Percentiles rank a stretch among this genome's conserved stretches.
Conservation (phyloP, 2,797 vertebrate species). For the Orientallactaga sibirica region DNA sequence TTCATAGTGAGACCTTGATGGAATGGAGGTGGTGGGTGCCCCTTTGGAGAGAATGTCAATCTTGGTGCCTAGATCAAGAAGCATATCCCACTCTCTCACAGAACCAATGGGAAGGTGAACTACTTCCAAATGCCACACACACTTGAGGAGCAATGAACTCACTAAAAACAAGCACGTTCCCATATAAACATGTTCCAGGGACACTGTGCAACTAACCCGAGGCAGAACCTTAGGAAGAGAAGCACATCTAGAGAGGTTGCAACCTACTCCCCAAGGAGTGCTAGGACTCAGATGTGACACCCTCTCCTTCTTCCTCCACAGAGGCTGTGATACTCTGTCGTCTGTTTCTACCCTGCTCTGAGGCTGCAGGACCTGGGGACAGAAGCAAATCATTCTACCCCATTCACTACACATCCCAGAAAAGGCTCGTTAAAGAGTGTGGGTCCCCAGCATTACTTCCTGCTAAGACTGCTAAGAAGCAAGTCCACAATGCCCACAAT, state of each 20-base stretch:
- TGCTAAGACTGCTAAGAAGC: background rate
- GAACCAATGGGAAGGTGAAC: background rate
- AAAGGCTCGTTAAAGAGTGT: background rate
- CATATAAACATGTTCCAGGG: background rate
- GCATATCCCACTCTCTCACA: background rate
- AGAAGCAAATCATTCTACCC: background rate
- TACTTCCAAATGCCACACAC: background rate
- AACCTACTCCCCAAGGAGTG: no score
- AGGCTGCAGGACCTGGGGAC: background rate
- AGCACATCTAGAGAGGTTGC: background rate
- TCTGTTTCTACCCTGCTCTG: background rate
- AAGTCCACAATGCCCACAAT: background rate
- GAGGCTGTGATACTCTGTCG: background rate
- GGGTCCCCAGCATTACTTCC: background rate
- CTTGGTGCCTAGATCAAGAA: background rate
- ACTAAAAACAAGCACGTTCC: background rate
- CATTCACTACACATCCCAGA: background rate
- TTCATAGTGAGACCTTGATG: background rate
- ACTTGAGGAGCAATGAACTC: background rate
- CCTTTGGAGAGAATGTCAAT: background rate
- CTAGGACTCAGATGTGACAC: accelerated
- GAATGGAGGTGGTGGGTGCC: background rate
- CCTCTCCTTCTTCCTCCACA: background rate
- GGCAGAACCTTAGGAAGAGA: background rate
- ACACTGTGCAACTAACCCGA: background rate